phyloP scores from a whole-genome alignment of 1,140 invertebrate species.

The Proales similis region DNA sequence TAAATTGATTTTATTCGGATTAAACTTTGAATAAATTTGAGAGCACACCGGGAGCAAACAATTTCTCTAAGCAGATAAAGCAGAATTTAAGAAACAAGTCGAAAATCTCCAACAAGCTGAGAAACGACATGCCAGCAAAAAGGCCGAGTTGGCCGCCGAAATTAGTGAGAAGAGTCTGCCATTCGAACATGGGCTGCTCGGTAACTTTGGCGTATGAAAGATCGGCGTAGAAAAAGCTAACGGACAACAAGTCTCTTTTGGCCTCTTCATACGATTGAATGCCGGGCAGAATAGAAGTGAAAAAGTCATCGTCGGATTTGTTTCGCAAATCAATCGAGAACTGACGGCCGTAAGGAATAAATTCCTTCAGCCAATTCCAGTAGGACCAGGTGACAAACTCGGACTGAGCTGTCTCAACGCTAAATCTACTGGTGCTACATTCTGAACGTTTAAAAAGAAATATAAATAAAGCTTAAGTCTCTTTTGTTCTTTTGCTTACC shows the following conservation, averaged over 20 bases:
- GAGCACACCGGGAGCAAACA: too few species aligned
- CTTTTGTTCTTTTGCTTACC: too few species aligned
- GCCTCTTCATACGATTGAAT: neutral
- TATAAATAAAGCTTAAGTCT: neutral
- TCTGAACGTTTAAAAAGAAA: constrained; percentile 13
- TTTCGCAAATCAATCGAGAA: too few species aligned
- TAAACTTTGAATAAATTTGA: too few species aligned
- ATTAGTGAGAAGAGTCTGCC: constrained; percentile 2
- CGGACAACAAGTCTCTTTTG: neutral
- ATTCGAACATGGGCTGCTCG: neutral
- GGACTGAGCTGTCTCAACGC: neutral
- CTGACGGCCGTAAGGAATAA: too few species aligned
- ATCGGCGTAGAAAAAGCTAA: neutral
- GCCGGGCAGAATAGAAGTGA: too few species aligned
- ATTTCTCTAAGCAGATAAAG: too few species aligned
- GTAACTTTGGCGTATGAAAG: neutral
- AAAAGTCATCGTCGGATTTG: too few species aligned
- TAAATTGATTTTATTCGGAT: too few species aligned
- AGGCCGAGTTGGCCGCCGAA: constrained; percentile 12
- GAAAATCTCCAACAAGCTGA: constrained; percentile 16
- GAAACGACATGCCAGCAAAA: constrained; percentile 13
- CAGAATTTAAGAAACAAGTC: constrained; percentile 2
- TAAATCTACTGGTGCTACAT: constrained; percentile 1
- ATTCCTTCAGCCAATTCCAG: neutral
- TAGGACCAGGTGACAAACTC: constrained; percentile 17